Evolutionary conservation across 2,797 vertebrate genomes (phyloP), one percentile per base, ranked within the genome.

Genomic region (Chaenodraco wilsoni): DNA sequence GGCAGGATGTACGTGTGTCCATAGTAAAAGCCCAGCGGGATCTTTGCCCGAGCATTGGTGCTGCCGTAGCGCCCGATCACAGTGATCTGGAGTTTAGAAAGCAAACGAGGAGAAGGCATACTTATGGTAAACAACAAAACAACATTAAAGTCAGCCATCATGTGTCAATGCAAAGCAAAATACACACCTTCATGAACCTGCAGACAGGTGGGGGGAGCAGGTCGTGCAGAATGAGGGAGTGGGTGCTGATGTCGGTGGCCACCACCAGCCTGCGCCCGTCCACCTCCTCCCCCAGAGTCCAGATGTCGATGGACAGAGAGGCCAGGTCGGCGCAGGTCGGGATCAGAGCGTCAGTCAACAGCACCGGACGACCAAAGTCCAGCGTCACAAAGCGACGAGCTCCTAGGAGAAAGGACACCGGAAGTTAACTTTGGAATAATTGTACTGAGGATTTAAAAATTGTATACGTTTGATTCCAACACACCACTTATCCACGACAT

Each of bases 51-150:
- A 7, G 98, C 98, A 71, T 99, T 99, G 85, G 98, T 99, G 92
- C 98, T 99, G 83, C 98, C 98, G 0, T 99, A 99, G 54, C 97
- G 97, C 40, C 98, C 98, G 74, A 99, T 99, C 69, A 99, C 98
- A 44, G 98, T 99, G 88, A 99, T 99, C 98, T 99, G 79, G 81
- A 82, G 40, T 17, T 11, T 0, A 17, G 31, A 43, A 71, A 79
- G 84, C 89, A 67, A 79, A 33, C 59, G 9, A 51, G 3, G 11
- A 41, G 3, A 15, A 40, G 0, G 10, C 0, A 7, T 60, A 0
- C 27, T 3, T 46, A 8, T 9, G 9, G 31, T 11, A 33, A 45
- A 67, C 37, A 4, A 45, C 51, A 6, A 58, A 56, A 3, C 19
- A 52, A 46, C 10, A 37, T 19, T 16, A 1, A 56, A 3, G 12